These are phyloP conservation scores for Echinometra lucunter DNA, from an alignment of 53 echinoderm and acorn worm species.

Conservation along the genomic window DNA sequence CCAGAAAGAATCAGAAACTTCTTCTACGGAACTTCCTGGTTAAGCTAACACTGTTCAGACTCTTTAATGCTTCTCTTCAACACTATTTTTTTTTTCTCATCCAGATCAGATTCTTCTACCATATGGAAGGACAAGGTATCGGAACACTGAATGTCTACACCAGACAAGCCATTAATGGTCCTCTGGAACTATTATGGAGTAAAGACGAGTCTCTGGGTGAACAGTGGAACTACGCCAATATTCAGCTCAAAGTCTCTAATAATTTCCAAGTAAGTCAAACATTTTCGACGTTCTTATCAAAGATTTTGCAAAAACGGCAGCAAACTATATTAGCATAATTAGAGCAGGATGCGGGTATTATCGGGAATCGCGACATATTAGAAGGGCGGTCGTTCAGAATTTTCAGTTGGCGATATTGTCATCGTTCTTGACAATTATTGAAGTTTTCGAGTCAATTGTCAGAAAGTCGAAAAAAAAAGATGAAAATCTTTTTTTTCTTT, in stretches of 20 bases:
- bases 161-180: constrained; percentile 76
- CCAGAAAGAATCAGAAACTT: background rate
- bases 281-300: no score
- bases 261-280: constrained; percentile 79
- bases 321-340: no score
- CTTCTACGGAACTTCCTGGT: background rate
- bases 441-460: no score
- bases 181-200: constrained; percentile 68
- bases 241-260: background rate
- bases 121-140: constrained; percentile 85
- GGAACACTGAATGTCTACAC: constrained; percentile 81
- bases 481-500: no score
- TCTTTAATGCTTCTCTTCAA: background rate
- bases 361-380: no score
- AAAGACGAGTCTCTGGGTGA: constrained; percentile 72
- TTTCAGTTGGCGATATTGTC: no score
- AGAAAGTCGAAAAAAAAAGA: no score
- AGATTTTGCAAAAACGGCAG: background rate
- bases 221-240: constrained; percentile 80
- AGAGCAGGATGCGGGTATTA: no score
- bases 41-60: background rate
- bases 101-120: constrained; percentile 90
- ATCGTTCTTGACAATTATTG: no score
- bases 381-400: no score
- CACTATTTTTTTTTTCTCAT: background rate